Evolutionary conservation across 2,113 vertebrate species (phyloP).

Genomic region (Colius striatus): DNA sequence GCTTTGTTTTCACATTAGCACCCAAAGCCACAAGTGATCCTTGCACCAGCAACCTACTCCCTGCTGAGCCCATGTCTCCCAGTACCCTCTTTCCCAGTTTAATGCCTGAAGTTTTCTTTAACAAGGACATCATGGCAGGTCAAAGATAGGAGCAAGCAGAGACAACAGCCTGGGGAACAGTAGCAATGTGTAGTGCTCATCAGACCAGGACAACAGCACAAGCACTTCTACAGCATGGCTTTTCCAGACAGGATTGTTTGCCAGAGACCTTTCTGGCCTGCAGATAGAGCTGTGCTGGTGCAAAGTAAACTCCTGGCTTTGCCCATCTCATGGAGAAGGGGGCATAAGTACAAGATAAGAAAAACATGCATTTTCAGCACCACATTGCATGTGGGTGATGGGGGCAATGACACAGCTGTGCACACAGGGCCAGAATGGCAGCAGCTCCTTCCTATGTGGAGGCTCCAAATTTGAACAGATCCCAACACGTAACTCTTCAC

Average conservation of each 20-base stretch:
- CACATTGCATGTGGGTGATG: neutral
- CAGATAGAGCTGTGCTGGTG: neutral
- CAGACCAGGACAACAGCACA: neutral
- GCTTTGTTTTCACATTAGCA: neutral
- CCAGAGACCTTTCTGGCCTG: neutral
- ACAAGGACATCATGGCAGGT: neutral
- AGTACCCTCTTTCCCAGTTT: neutral
- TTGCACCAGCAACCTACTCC: neutral
- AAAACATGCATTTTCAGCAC: neutral
- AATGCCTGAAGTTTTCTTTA: neutral
- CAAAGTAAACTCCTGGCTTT: neutral
- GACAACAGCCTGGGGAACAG: neutral
- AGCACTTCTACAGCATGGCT: neutral
- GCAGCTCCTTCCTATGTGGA: neutral
- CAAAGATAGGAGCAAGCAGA: neutral
- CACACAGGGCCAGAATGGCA: fast-evolving
- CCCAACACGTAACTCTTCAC: neutral
- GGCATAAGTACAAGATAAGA: neutral
- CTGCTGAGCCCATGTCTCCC: neutral
- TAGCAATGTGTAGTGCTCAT: neutral
- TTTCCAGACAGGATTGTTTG: neutral
- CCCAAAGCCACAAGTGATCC: neutral
- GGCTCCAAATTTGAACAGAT: neutral
- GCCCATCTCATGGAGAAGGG: neutral
- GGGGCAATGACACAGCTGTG: neutral